A percentile compares a stretch with the other conserved stretches of the same genome.
Conservation (phyloP, 2,797 vertebrate genomes). For the Sebastes paucispinis region DNA sequence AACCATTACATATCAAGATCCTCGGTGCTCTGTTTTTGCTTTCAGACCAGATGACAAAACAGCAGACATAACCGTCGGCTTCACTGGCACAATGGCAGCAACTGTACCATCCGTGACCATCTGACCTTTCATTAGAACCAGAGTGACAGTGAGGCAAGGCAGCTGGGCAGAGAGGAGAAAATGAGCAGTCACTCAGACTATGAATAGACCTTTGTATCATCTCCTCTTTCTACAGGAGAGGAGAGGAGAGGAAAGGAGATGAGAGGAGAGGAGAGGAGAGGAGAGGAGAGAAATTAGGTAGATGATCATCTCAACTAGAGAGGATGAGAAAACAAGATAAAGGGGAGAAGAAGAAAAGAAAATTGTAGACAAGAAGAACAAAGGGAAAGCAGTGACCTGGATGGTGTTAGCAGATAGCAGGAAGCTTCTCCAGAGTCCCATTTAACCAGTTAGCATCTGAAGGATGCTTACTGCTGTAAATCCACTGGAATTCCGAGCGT, state of each 20-base stretch:
- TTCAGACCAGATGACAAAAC: conserved; percentile 58
- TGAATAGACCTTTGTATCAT: conserved; percentile 77
- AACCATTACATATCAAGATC: conserved; percentile 23
- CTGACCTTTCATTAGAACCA: conserved; percentile 70
- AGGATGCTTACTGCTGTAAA: conserved; percentile 64
- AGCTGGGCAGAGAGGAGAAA: conserved; percentile 65
- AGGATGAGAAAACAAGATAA: not conserved
- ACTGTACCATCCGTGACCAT: conserved; percentile 60
- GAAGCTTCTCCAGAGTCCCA: conserved; percentile 60
- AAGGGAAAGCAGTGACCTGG: conserved; percentile 4
- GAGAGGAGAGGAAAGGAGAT: not conserved
- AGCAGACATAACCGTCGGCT: conserved; percentile 22
- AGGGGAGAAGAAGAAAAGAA: not conserved
- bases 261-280: not conserved
- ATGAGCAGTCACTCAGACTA: conserved; percentile 67
- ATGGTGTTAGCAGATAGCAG: conserved; percentile 36
- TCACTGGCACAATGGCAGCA: conserved; percentile 60
- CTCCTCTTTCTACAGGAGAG: conserved; percentile 1
- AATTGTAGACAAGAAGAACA: conserved; percentile 8
- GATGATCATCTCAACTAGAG: not conserved
- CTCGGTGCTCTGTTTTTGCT: conserved; percentile 33
- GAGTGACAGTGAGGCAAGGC: conserved; percentile 72
- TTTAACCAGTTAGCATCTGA: conserved; percentile 71
- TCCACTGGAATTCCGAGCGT: conserved; percentile 69
- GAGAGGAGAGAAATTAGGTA: not conserved